phyloP scores from a whole-genome alignment of 37 sponge, comb jelly and placozoan genomes.

The Dysidea cf. avara region DNA sequence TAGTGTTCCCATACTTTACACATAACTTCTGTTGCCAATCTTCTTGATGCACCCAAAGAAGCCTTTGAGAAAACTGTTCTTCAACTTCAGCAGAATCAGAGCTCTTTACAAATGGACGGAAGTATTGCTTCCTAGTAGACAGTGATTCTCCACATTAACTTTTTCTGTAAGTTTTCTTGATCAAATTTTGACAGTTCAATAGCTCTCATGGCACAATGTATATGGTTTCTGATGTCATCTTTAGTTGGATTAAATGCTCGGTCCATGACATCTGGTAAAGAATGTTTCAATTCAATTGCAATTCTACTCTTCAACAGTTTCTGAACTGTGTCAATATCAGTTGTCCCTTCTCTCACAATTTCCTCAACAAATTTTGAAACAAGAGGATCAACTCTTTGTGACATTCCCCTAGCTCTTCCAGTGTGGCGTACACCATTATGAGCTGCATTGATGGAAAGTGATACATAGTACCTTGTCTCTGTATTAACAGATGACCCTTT shows the following conservation, averaged over 20 bases:
- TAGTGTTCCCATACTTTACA: slow-evolving; percentile 30
- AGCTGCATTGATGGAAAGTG: slow-evolving; percentile 4
- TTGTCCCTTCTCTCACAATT: slow-evolving; percentile 21
- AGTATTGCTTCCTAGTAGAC: neutral
- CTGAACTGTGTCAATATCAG: slow-evolving; percentile 13
- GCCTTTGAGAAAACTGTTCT: too few relatives aligned
- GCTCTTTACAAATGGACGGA: slow-evolving; percentile 27
- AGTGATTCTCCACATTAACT: slow-evolving; percentile 4
- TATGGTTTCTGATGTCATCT: slow-evolving; percentile 14
- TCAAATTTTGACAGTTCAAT: slow-evolving; percentile 21
- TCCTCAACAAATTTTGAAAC: slow-evolving; percentile 3
- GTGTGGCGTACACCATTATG: neutral
- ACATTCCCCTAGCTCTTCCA: neutral
- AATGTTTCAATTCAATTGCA: too few relatives aligned
- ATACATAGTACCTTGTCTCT: slow-evolving; percentile 3
- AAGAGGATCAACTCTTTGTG: slow-evolving; percentile 18
- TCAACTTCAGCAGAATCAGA: too few relatives aligned
- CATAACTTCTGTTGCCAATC: slow-evolving; percentile 39
- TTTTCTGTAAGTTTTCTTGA: slow-evolving; percentile 24
- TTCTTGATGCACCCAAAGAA: slow-evolving; percentile 32
- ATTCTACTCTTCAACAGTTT: neutral
- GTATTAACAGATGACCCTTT: neutral
- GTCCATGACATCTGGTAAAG: neutral
- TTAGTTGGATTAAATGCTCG: slow-evolving; percentile 22
- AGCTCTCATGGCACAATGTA: slow-evolving; percentile 4